Base-by-base conservation (phyloP, 2,888 invertebrate genomes). In the Phaedon cochleariae region DNA sequence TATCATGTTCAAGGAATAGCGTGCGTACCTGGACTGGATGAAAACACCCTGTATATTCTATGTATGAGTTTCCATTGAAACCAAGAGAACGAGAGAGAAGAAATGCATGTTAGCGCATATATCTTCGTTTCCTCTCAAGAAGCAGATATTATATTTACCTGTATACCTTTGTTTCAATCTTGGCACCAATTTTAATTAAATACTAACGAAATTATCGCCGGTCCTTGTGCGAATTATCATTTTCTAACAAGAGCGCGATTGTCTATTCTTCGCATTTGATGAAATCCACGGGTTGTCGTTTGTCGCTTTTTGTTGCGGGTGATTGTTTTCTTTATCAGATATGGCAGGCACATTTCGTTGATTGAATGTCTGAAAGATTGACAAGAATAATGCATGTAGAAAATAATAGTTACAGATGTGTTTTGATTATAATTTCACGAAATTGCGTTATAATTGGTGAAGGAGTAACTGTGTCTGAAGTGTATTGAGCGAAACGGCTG, bases 261-360 rank as follows among this genome's bases (percentile, higher is more conserved):
- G 74, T 77, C 76, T 75, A 77, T 79, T 79, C 78, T 79, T 77
- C 72, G 68, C 69, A 74, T 76, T 76, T 79, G 79, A 78, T 77
- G 76, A 71, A 75, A 77, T 65, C 64, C 70, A 59, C 59, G 69
- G 62, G 59, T 48, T 20, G 48, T 20, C 48, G 21, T 22, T 4
- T 57, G 41, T 59, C 52, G 55, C 22, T 57, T 62, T 61, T 63
- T 61, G 64, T 61, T 51, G 22, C 48, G 52, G 60, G 18, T 55
- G 59, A 65, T 65, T 70, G 64, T 66, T 62, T 65, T 61, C 53
- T 55, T 65, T 41, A 62, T 63, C 31, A 55, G 4, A n/a, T 41
- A 21, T 29, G 48, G 55, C 31, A 46, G 29, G 54, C 31, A 46
- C 34, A 37, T 37, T 41, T 34, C 20, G 18, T 12, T 41, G 41